Base-by-base conservation (phyloP, 1,140 invertebrate genomes). In the Periplaneta americana region DNA sequence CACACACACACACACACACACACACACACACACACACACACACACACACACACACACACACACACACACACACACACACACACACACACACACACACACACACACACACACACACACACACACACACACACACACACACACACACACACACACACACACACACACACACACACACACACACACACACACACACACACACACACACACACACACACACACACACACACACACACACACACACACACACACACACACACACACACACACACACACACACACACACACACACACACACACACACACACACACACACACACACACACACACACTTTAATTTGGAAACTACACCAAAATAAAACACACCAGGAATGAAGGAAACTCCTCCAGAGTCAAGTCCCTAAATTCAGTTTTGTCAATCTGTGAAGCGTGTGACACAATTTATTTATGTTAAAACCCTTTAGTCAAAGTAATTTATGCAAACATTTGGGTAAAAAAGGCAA, bases 191-290 rank as follows among this genome's bases (percentile, higher is more conserved):
- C 78, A 79, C 78, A 79, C 78, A 79, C 78, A 79, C 78, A 79
- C 78, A 79, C 78, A 79, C 78, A 79, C 78, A 79, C 78, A 79
- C 78, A 79, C 78, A 79, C 78, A 79, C 78, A 79, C 78, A 79
- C 78, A 79, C 78, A 79, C 78, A 79, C 78, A 79, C 78, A 79
- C 78, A 79, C 78, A 79, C 78, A 79, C 78, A 79, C 78, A 79
- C 78, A 79, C 78, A 79, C 78, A 79, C 78, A 79, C 78, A 79
- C 78, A 79, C 78, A 79, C 78, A 79, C 78, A 79, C 78, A 79
- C 78, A 79, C 78, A 79, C 78, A 79, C 80, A 79, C 78, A 79
- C 78, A 79, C 78, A 79, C 78, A 79, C 78, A 79, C 78, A 79
- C 78, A 79, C 78, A 79, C 78, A 79, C 78, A 79, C 78, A 79